A percentile compares a stretch with the other conserved stretches of the same genome.
Conservation (phyloP, 2,797 vertebrate species). For the Tenualosa thibaudeaui region DNA sequence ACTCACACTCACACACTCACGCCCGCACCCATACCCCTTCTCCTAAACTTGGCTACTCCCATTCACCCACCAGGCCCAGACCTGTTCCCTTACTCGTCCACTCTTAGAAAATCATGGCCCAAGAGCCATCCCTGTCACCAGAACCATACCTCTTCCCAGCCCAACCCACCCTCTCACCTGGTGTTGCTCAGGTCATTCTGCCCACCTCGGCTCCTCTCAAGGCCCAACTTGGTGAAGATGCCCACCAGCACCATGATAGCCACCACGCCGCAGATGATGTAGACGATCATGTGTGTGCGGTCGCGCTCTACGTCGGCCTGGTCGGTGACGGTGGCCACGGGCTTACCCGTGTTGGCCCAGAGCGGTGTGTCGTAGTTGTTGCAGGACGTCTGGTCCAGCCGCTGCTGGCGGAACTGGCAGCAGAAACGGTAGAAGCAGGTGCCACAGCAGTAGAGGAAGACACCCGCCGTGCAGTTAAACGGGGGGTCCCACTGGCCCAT, state of each 20-base stretch:
- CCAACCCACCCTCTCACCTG: slow-evolving; percentile 70
- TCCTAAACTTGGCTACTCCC: neutral
- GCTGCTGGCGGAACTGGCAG: slow-evolving; percentile 91
- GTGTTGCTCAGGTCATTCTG: slow-evolving; percentile 79
- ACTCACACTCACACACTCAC: neutral
- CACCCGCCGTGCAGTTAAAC: slow-evolving; percentile 93
- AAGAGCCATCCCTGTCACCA: neutral
- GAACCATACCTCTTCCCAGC: slow-evolving; percentile 10
- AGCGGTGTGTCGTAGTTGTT: slow-evolving; percentile 98
- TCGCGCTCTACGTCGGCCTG: slow-evolving; percentile 81
- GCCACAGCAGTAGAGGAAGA: slow-evolving; percentile 93
- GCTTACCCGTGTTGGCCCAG: slow-evolving; percentile 94
- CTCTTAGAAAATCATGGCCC: too few species aligned
- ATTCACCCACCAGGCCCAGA: neutral
- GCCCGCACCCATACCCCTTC: neutral
- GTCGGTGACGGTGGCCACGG: slow-evolving; percentile 83
- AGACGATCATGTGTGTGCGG: slow-evolving; percentile 94
- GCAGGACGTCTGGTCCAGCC: slow-evolving; percentile 93
- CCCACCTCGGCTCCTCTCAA: slow-evolving; percentile 83
- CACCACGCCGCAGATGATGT: slow-evolving; percentile 96
- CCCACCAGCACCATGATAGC: slow-evolving; percentile 94
- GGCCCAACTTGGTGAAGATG: slow-evolving; percentile 92
- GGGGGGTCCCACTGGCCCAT: slow-evolving; percentile 99
- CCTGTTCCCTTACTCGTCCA: too few species aligned
- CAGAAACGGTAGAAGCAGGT: slow-evolving; percentile 98